Percentiles rank a stretch among this genome's conserved stretches.
These are phyloP conservation scores for Phenganax stokvisi DNA, from an alignment of 92 coral and sea anemone species.

Conservation along the genomic window DNA sequence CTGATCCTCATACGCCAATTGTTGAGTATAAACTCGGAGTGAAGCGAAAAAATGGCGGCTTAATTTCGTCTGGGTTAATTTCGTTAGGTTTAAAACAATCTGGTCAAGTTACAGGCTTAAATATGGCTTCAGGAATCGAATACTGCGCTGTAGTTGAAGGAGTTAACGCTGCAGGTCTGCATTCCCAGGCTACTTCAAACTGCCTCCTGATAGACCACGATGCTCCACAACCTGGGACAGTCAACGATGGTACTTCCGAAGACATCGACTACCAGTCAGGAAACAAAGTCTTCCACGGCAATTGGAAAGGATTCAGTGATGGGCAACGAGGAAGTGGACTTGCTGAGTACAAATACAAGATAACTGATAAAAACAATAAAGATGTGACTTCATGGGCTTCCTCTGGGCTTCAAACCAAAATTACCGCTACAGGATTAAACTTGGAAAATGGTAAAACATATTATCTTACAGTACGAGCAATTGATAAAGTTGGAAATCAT, in stretches of 20 bases:
- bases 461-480: constrained; percentile 60
- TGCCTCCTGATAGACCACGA: constrained; percentile 89
- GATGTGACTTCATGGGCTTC: constrained; percentile 68
- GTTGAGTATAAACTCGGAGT: constrained; percentile 69
- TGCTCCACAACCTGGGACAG: constrained; percentile 69
- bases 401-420: constrained; percentile 58
- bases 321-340: constrained; percentile 88
- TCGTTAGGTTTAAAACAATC: constrained; percentile 28
- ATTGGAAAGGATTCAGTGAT: constrained; percentile 87
- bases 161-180: constrained; percentile 73
- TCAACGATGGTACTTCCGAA: constrained; percentile 67
- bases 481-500: constrained; percentile 64
- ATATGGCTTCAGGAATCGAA: constrained; percentile 65
- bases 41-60: constrained; percentile 60
- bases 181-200: constrained; percentile 62
- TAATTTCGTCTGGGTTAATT: constrained; percentile 30
- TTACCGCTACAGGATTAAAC: constrained; percentile 54
- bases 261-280: constrained; percentile 85
- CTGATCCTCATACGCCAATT: constrained; percentile 76
- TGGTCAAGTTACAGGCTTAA: constrained; percentile 56
- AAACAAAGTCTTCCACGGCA: constrained; percentile 57
- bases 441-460: constrained; percentile 61
- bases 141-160: constrained; percentile 91
- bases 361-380: constrained; percentile 52
- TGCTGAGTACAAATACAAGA: constrained; percentile 63